Evolutionary conservation across 2,888 invertebrate species (phyloP).

Genomic region (Cloeon dipterum): DNA sequence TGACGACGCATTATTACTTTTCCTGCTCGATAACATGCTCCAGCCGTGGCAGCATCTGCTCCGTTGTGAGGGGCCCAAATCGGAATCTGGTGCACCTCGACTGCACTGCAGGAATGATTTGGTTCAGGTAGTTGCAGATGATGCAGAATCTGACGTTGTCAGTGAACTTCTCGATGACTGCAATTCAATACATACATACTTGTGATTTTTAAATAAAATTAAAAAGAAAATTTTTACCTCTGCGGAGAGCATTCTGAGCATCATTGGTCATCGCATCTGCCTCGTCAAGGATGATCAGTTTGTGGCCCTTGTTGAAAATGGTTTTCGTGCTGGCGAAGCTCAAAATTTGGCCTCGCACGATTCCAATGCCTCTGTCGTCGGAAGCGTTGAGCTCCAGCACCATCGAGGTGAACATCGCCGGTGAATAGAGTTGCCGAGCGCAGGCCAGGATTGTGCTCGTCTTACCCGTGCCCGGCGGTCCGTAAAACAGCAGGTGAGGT

Average conservation of each 20-base stretch:
- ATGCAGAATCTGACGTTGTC: slow-evolving; percentile 97
- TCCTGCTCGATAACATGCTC: slow-evolving; percentile 63
- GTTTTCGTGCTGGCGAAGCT: slow-evolving; percentile 94
- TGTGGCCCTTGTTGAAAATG: slow-evolving; percentile 81
- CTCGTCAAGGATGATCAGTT: slow-evolving; percentile 91
- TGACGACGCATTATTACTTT: slow-evolving; percentile 30
- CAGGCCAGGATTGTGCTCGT: slow-evolving; percentile 94
- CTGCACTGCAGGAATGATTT: slow-evolving; percentile 96
- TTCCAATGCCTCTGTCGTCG: slow-evolving; percentile 91
- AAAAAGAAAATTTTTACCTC: slow-evolving; percentile 33
- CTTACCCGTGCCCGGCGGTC: slow-evolving; percentile 96
- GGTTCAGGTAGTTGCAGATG: slow-evolving; percentile 95
- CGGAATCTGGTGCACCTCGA: slow-evolving; percentile 93
- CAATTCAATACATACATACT: slow-evolving; percentile 11
- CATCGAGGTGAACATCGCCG: slow-evolving; percentile 82
- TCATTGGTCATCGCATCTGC: slow-evolving; percentile 99
- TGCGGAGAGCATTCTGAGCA: slow-evolving; percentile 91
- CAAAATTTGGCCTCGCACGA: slow-evolving; percentile 79
- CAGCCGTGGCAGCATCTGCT: slow-evolving; percentile 75
- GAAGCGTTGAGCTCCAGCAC: slow-evolving; percentile 91
- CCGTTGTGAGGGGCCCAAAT: slow-evolving; percentile 69
- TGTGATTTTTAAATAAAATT: background rate
- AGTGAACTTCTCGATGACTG: slow-evolving; percentile 97
- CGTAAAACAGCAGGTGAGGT: slow-evolving; percentile 91
- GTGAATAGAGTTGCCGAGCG: slow-evolving; percentile 74